These are phyloP conservation scores for Brachionus sp. DNA, from an alignment of 1,140 invertebrate species.

Conservation along the genomic window DNA sequence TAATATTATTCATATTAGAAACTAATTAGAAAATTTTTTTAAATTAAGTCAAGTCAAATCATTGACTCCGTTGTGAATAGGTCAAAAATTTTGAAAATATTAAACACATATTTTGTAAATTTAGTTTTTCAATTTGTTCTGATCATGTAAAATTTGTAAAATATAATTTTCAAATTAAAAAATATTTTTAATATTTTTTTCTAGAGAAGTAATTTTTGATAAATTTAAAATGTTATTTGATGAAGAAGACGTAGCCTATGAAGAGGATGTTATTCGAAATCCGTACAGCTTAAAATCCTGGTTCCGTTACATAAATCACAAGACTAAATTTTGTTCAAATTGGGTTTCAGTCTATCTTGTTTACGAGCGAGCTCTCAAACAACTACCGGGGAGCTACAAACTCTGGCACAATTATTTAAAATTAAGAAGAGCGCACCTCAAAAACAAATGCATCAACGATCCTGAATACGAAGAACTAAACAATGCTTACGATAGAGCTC, in stretches of 20 bases:
- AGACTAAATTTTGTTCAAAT: constrained; percentile 73
- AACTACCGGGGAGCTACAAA: constrained; percentile 95
- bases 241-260: constrained; percentile 91
- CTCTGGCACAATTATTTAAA: constrained; percentile 94
- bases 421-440: constrained; percentile 75
- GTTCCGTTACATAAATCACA: constrained; percentile 93
- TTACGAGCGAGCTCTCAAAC: constrained; percentile 90
- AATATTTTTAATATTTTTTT: background rate
- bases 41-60: no score
- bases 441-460: constrained; percentile 76
- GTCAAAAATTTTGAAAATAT: background rate
- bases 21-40: no score
- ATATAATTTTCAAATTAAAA: background rate
- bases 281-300: constrained; percentile 95
- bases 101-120: background rate
- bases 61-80: no score
- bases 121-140: background rate
- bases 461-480: constrained; percentile 85
- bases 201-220: background rate
- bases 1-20: no score
- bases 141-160: background rate
- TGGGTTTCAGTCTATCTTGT: constrained; percentile 77
- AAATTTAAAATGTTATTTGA: constrained; percentile 19
- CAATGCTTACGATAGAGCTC: constrained; percentile 86
- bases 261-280: constrained; percentile 95